Evolutionary conservation across 2,888 invertebrate genomes (phyloP).

Genomic region (Macrosiphum euphorbiae): DNA sequence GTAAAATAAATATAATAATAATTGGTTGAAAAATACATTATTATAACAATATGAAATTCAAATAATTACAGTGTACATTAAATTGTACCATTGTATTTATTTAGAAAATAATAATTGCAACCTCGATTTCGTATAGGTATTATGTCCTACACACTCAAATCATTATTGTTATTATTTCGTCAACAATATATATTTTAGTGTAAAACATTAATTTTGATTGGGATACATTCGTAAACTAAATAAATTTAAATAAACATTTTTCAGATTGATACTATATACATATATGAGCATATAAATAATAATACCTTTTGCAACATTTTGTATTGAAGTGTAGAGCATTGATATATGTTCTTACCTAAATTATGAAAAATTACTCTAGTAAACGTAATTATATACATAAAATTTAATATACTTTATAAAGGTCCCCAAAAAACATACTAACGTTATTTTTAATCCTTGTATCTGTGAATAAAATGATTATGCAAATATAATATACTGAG

Average conservation of each 20-base stretch:
- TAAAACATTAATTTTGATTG: not conserved
- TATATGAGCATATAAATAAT: not conserved
- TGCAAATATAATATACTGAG: not conserved
- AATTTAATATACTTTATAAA: not conserved
- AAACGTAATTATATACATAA: not conserved
- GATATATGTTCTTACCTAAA: not conserved
- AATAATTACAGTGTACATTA: not conserved
- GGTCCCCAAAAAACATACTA: not conserved
- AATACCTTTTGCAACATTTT: not conserved
- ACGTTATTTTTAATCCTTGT: not conserved
- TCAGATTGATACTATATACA: not conserved
- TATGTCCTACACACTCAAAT: not conserved
- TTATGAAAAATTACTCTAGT: not conserved
- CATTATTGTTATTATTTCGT: not conserved
- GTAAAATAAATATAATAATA: not conserved
- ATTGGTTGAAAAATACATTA: not conserved
- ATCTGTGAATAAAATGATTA: not conserved
- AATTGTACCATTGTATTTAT: not conserved
- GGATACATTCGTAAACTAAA: not conserved
- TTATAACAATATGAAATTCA: not conserved
- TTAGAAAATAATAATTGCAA: not conserved
- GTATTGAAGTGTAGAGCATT: not conserved
- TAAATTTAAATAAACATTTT: not conserved
- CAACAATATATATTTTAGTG: not conserved
- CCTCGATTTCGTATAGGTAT: not conserved